These are phyloP conservation scores for Uria lomvia DNA, from an alignment of 2,113 vertebrate species.

Conservation along the genomic window DNA sequence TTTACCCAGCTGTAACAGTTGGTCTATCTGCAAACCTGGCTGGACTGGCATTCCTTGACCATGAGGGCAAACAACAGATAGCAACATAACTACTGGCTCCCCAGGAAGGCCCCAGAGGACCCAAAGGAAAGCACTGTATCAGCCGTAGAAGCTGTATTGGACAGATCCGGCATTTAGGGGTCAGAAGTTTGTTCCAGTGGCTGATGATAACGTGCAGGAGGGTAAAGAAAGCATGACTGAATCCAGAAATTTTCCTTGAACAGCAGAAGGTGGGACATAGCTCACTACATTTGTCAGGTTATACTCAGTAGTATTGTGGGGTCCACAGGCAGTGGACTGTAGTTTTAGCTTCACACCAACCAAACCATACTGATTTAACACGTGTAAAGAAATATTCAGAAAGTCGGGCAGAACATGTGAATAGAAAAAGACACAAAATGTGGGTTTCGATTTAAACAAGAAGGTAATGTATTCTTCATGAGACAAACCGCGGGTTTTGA, in stretches of 20 bases:
- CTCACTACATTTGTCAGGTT: background rate
- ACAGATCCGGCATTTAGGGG: background rate
- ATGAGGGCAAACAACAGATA: background rate
- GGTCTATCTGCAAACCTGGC: background rate
- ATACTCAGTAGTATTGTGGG: background rate
- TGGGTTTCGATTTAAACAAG: background rate
- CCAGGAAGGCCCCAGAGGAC: background rate
- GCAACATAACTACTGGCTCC: background rate
- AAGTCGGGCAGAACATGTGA: background rate
- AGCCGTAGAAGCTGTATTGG: background rate
- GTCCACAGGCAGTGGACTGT: background rate
- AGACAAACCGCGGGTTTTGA: background rate
- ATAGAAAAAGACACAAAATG: background rate
- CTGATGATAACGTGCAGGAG: background rate
- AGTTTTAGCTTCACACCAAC: background rate
- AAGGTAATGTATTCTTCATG: background rate
- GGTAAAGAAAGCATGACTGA: background rate
- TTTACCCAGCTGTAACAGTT: background rate
- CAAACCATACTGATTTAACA: background rate
- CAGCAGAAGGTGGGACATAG: background rate
- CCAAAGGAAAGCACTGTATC: background rate
- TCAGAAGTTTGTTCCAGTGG: background rate
- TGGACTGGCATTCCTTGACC: background rate
- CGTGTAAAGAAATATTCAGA: background rate
- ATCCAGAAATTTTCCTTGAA: background rate